These are phyloP conservation scores for Rhabdophis nuchalis DNA, from an alignment of 2,797 vertebrate species.

Conservation along the genomic window DNA sequence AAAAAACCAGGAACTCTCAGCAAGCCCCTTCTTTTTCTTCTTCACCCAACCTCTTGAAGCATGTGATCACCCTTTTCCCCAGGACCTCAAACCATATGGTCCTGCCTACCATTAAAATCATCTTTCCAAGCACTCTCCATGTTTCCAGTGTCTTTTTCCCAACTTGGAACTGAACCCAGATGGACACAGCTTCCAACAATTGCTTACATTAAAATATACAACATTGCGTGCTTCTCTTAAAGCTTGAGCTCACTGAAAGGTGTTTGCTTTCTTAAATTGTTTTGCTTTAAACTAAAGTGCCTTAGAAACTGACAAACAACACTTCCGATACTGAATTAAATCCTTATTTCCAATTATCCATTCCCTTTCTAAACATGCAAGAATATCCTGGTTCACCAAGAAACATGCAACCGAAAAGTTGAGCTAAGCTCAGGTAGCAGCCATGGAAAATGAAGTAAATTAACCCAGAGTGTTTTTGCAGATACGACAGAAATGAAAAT, in stretches of 20 bases:
- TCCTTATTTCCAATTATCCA: not conserved
- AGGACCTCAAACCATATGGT: too few relatives aligned
- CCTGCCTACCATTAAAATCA: too few relatives aligned
- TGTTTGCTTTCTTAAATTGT: not conserved
- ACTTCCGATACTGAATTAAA: not conserved
- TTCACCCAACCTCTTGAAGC: too few relatives aligned
- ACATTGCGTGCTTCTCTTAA: not conserved
- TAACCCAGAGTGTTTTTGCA: not conserved
- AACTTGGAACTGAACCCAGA: too few relatives aligned
- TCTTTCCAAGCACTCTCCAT: too few relatives aligned
- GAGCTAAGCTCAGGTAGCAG: not conserved
- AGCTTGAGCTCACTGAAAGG: not conserved
- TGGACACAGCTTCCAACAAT: too few relatives aligned
- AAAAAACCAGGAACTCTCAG: too few relatives aligned
- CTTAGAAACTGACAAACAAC: not conserved
- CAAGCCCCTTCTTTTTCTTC: too few relatives aligned
- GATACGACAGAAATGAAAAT: not conserved
- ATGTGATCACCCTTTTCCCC: too few relatives aligned
- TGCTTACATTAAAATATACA: not conserved
- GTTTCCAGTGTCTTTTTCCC: too few relatives aligned
- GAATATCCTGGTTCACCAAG: not conserved
- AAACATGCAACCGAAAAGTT: not conserved
- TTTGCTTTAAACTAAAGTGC: not conserved
- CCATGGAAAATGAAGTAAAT: not conserved
- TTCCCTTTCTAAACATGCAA: not conserved